Evolutionary conservation across 2,797 vertebrate genomes (phyloP), one percentile per base, ranked within the genome.

Genomic region (Spheniscus humboldti): DNA sequence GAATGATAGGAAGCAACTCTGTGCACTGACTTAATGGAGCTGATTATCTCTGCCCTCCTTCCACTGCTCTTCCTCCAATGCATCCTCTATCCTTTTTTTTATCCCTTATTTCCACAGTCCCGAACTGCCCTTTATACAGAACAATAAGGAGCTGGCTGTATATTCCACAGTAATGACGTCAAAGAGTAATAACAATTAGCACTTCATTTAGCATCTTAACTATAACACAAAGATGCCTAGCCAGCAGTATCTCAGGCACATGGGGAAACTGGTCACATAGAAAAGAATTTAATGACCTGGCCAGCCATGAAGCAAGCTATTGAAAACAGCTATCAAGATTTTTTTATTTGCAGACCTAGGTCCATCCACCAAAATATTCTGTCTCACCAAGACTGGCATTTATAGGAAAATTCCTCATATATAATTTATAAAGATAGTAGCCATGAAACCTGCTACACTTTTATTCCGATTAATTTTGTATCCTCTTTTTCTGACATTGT

Each of bases 111-210:
- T 85, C 37, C 52, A 86, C 75, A 68, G 88, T 89, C 90, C 55
- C 0, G 1, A 92, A 50, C 76, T 86, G 83, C 76, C 69, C 86
- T 92, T 78, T 57, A 35, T 30, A 57, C 22, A 43, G 52, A 91
- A 91, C 81, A 93, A 77, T 71, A 82, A 92, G 75, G 75, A 95
- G 48, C 7, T 92, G 91, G 92, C 81, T 74, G 57, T 86, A 73
- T 94, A 80, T 78, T 57, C 91, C 93, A 88, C 62, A 81, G 35
- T 71, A 93, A 92, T 37, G 56, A 96, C 7, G 80, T 92, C 86
- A 90, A 95, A 95, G 59, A 85, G 84, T 92, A 95, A 71, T 79
- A 90, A 93, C 35, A 94, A 94, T 93, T 97, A 94, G 94, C 92
- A 92, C 92, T 96, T 96, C 87, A 91, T 94, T 95, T 90, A 94